Base-by-base conservation (phyloP, 2,888 invertebrate species). In the Galeruca laticollis region DNA sequence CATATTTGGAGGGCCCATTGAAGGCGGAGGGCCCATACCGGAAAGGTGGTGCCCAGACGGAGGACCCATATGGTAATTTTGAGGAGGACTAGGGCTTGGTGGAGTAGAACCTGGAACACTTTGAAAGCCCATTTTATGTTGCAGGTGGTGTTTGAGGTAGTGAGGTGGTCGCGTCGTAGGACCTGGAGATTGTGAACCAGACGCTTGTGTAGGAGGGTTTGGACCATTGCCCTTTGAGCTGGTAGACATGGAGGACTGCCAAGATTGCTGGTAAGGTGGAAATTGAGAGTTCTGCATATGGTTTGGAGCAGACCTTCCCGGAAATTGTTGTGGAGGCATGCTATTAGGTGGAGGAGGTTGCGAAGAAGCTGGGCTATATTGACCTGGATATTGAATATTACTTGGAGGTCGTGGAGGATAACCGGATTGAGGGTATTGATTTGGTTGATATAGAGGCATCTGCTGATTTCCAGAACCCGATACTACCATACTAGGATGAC, bases 111-210 rank as follows among this genome's bases (percentile, higher is more conserved):
- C 88, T 61, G 87, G 86, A 43, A 80, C 83, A 74, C 75, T 80
- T 43, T 87, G 88, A 81, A 89, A 90, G 72, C 89, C 89, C 85
- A 91, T 90, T 87, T 92, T 92, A 84, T 92, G 91, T 87, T 92
- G 89, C 71, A 90, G 86, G 85, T 92, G 91, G 83, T 91, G 91
- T 82, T 91, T 91, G 84, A 91, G 87, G 87, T 91, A 91, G 85
- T 89, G 89, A 65, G 90, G 86, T 72, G 89, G 90, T 76, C 89
- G 84, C 60, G 87, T 86, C 43, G 87, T 86, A 62, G 87, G 84
- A 63, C 87, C 86, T 37, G 85, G 80, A 69, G 88, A 87, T 35
- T 88, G 87, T 57, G 88, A 88, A 56, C 87, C 87, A 73, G 81
- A 68, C 49, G 64, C 47, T 51, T 65, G 83, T 11, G 82, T 79